Evolutionary conservation across 2,888 invertebrate species (phyloP).

Genomic region (Epistrophe grossulariae): DNA sequence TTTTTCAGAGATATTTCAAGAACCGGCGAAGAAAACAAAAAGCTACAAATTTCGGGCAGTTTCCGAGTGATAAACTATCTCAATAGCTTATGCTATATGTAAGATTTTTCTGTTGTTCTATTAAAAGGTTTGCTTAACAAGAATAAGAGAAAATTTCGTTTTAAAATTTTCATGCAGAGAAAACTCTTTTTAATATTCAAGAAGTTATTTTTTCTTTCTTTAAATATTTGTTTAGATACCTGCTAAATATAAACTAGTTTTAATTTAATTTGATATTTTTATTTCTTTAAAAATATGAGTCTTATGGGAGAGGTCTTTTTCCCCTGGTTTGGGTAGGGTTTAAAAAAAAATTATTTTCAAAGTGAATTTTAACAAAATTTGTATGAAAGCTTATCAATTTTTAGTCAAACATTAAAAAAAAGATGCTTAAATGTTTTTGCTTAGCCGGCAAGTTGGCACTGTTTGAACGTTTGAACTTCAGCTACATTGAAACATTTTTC

Average conservation of each 20-base stretch:
- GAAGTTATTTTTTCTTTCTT: slow-evolving; percentile 36
- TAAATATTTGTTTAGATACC: not conserved
- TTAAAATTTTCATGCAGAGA: not conserved
- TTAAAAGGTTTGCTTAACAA: slow-evolving; percentile 39
- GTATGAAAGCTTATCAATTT: no score
- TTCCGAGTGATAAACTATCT: slow-evolving; percentile 67
- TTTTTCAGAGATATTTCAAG: slow-evolving; percentile 58
- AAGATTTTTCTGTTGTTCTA: slow-evolving; percentile 43
- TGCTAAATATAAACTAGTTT: not conserved
- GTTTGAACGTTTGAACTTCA: no score
- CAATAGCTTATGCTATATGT: slow-evolving; percentile 53
- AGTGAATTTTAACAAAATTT: no score
- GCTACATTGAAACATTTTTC: no score
- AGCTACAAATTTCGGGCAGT: slow-evolving; percentile 22
- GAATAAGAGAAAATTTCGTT: slow-evolving; percentile 13
- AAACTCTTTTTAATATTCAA: slow-evolving; percentile 9
- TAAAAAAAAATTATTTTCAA: no score
- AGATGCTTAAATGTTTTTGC: no score
- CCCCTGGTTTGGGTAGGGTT: no score
- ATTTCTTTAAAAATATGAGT: no score
- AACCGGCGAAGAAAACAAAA: not conserved
- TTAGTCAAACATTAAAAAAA: no score
- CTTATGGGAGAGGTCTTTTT: no score
- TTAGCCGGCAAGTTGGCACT: no score
- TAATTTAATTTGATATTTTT: no score